Conservation (phyloP, 2,797 vertebrate species). For the Cetoscarus ocellatus region DNA sequence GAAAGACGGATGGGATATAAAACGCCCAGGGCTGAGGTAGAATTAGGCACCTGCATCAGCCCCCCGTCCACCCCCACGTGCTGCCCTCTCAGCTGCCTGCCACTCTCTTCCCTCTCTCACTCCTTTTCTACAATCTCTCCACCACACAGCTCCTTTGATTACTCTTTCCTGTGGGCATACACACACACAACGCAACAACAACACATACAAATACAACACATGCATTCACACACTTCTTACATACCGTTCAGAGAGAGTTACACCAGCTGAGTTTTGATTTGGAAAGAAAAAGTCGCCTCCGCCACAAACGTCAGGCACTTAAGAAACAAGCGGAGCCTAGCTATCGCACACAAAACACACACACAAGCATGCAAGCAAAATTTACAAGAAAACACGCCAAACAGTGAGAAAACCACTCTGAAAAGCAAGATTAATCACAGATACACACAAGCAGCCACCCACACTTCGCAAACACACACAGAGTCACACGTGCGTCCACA, state of each 20-base stretch:
- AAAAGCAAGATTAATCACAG: conserved; percentile 61
- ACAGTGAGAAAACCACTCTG: conserved; percentile 29
- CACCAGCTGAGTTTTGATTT: conserved; percentile 74
- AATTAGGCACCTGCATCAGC: conserved; percentile 79
- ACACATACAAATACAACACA: conserved; percentile 39
- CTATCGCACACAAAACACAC: conserved; percentile 22
- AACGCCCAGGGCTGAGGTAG: conserved; percentile 64
- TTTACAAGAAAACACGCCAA: conserved; percentile 49
- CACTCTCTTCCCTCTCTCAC: conserved; percentile 68
- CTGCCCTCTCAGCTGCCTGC: conserved; percentile 79
- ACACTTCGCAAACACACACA: conserved; percentile 49
- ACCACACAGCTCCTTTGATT: conserved; percentile 73
- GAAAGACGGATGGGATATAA: conserved; percentile 60
- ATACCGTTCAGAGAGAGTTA: conserved; percentile 54
- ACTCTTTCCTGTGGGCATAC: conserved; percentile 62
- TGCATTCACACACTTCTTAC: conserved; percentile 46
- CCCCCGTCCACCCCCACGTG: conserved; percentile 66
- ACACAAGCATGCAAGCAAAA: conserved; percentile 29
- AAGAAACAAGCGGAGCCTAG: conserved; percentile 42
- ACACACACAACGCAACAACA: conserved; percentile 17
- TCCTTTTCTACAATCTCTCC: conserved; percentile 69
- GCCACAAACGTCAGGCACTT: conserved; percentile 73
- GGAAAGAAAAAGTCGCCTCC: conserved; percentile 68
- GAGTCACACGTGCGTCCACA: conserved; percentile 43
- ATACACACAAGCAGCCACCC: conserved; percentile 59